Conservation (phyloP, 2,888 invertebrate genomes). For the Panzeria rudis region DNA sequence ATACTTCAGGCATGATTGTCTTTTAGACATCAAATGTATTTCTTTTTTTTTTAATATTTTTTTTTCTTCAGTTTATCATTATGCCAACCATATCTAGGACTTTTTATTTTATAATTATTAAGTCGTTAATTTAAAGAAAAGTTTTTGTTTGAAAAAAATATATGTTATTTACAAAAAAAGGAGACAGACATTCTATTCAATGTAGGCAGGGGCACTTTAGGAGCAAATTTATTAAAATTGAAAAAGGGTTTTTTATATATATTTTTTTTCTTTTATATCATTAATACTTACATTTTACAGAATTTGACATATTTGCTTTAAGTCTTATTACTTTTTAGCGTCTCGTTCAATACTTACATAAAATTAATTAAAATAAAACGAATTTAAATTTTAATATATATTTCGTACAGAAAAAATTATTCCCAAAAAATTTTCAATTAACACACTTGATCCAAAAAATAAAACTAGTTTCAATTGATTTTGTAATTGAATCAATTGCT, state of each 20-base stretch:
- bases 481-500: no score
- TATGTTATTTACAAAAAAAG: neutral
- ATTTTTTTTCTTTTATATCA: neutral
- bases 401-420: no score
- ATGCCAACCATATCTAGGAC: slow-evolving; percentile 28
- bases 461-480: no score
- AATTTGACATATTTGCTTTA: no score
- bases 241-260: no score
- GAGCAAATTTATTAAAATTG: neutral
- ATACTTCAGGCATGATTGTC: slow-evolving; percentile 71
- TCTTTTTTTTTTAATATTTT: neutral
- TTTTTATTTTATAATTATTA: slow-evolving; percentile 49
- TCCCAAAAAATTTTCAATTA: no score
- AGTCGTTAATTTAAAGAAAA: slow-evolving; percentile 40
- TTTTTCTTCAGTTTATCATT: slow-evolving; percentile 8
- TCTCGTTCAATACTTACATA: no score
- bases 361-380: no score
- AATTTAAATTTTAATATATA: no score
- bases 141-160: slow-evolving; percentile 7
- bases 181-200: neutral
- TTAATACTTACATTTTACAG: no score
- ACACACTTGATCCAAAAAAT: no score
- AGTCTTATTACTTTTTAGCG: no score
- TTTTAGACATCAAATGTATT: slow-evolving; percentile 64
- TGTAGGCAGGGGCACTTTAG: neutral